Evolutionary conservation across 2,113 vertebrate species (phyloP).

Genomic region (Caretta caretta): DNA sequence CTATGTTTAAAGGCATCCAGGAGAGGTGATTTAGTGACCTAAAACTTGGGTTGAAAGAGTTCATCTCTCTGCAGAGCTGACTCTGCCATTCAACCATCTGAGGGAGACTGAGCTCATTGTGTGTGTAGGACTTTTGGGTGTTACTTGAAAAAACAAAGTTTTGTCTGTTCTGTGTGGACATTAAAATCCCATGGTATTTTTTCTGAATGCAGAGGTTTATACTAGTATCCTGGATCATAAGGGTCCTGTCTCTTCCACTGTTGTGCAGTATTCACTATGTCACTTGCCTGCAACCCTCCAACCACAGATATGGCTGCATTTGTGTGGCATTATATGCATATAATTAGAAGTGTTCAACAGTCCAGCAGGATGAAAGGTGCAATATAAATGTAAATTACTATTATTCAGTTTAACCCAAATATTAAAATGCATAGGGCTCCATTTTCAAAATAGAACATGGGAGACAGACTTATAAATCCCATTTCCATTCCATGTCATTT

Average conservation of each 20-base stretch:
- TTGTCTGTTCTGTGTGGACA: neutral
- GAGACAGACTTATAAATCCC: neutral
- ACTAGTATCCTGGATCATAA: neutral
- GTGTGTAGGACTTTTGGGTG: neutral
- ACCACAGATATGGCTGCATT: neutral
- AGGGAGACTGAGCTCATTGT: neutral
- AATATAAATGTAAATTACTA: conserved; percentile 49
- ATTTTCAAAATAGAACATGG: neutral
- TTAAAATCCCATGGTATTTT: neutral
- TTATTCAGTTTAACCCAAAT: conserved; percentile 13
- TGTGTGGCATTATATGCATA: neutral
- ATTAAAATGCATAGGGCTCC: neutral
- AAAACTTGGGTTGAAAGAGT: neutral
- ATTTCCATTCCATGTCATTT: neutral
- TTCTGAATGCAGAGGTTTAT: neutral
- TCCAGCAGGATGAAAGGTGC: conserved; percentile 11
- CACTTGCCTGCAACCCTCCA: neutral
- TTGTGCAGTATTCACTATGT: neutral
- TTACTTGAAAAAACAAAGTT: neutral
- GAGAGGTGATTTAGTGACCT: neutral
- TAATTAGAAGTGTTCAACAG: conserved; percentile 20
- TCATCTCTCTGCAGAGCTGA: neutral
- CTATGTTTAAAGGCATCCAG: neutral
- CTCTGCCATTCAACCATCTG: neutral
- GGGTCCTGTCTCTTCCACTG: neutral